Conservation (phyloP, 2,888 invertebrate species). For the Magallana nippona region DNA sequence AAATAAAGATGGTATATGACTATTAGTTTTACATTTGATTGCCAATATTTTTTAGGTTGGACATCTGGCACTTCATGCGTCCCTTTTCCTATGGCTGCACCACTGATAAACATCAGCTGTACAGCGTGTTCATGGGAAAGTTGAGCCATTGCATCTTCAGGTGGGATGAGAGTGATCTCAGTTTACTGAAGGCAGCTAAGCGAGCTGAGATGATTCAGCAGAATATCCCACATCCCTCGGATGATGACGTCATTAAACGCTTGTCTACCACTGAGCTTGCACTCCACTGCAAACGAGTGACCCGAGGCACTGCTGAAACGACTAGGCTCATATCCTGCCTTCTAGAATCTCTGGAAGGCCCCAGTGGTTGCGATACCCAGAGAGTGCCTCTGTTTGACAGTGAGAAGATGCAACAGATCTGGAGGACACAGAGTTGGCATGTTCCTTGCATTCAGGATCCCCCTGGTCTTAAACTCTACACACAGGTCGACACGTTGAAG, state of each 20-base stretch:
- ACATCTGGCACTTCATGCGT: constrained; percentile 63
- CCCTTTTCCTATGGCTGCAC: constrained; percentile 51
- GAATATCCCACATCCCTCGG: constrained; percentile 44
- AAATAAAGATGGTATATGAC: too few species aligned
- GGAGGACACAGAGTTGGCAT: constrained; percentile 54
- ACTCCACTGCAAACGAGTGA: constrained; percentile 55
- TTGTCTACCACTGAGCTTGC: constrained; percentile 54
- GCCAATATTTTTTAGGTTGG: constrained; percentile 46
- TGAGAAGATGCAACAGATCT: constrained; percentile 50
- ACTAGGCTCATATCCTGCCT: constrained; percentile 44
- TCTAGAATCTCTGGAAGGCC: constrained; percentile 40
- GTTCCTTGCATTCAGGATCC: constrained; percentile 57
- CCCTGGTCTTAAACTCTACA: constrained; percentile 53
- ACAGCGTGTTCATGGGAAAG: constrained; percentile 56
- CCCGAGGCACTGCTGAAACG: constrained; percentile 54
- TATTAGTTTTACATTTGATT: too few species aligned
- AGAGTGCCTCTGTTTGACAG: constrained; percentile 52
- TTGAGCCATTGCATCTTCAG: constrained; percentile 58
- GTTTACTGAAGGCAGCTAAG: constrained; percentile 57
- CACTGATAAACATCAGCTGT: constrained; percentile 59
- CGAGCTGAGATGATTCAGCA: constrained; percentile 47
- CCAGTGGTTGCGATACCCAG: constrained; percentile 43
- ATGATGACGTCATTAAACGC: constrained; percentile 48
- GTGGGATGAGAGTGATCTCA: constrained; percentile 57
- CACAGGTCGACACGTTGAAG: constrained; percentile 46